A percentile compares a stretch with the other conserved stretches of the same genome.
These are phyloP conservation scores for Zonotrichia leucophrys DNA, from an alignment of 2,113 vertebrate genomes.

Conservation along the genomic window DNA sequence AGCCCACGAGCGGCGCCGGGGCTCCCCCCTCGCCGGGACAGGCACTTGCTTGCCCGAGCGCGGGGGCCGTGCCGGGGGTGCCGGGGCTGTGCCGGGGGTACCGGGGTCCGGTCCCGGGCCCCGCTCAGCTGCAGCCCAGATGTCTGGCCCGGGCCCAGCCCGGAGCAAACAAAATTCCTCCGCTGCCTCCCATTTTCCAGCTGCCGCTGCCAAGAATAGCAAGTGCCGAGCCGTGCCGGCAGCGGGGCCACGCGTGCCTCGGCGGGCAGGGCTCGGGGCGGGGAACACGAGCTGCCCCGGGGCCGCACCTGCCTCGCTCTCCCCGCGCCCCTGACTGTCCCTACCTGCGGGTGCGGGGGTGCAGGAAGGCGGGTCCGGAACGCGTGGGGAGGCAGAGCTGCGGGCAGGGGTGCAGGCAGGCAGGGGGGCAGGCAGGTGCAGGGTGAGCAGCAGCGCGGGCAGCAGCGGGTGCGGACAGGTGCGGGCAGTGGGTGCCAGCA, in stretches of 20 bases:
- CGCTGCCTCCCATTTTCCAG: conserved; percentile 74
- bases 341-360: not conserved
- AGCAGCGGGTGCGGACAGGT: not conserved
- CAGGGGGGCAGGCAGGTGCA: not conserved
- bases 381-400: not conserved
- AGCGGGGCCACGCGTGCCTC: not conserved
- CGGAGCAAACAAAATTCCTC: conserved; percentile 77
- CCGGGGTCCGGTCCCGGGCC: not conserved
- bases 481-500: not conserved
- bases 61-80: not conserved
- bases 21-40: not conserved
- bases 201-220: conserved; percentile 70
- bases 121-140: conserved; percentile 59
- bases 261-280: not conserved
- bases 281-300: not conserved
- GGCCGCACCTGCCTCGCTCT: not conserved
- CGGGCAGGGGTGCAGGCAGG: not conserved
- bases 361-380: not conserved
- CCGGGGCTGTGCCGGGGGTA: not conserved
- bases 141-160: conserved; percentile 49
- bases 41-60: too few relatives aligned
- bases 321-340: too few relatives aligned
- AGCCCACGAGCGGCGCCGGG: not conserved
- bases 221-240: conserved; percentile 56
- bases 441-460: not conserved